Evolutionary conservation across 92 coral and sea anemone species (phyloP).

Genomic region (Scolanthus callimorphus): DNA sequence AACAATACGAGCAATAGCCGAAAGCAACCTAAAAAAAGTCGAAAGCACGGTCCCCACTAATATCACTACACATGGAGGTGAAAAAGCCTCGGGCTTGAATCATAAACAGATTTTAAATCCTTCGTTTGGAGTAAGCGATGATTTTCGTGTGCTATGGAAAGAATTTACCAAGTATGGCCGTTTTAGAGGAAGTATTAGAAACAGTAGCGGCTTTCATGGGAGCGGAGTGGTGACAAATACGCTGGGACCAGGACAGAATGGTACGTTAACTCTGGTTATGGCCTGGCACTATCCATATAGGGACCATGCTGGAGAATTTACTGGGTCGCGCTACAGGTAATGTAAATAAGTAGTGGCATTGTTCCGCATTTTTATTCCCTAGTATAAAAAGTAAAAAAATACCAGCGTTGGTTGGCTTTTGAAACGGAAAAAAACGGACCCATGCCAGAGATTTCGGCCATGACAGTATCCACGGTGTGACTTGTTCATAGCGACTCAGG

Average conservation of each 20-base stretch:
- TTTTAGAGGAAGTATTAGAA: slow-evolving; percentile 27
- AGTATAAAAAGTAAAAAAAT: background rate
- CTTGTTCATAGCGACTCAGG: too few relatives aligned
- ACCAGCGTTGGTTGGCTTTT: too few relatives aligned
- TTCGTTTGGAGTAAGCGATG: slow-evolving; percentile 67
- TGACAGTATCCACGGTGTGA: too few relatives aligned
- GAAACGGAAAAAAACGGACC: too few relatives aligned
- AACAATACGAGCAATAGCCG: slow-evolving; percentile 56
- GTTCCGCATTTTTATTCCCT: slow-evolving; percentile 1
- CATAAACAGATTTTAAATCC: slow-evolving; percentile 24
- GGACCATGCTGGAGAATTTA: slow-evolving; percentile 71
- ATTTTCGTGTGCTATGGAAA: slow-evolving; percentile 62
- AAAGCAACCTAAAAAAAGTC: background rate
- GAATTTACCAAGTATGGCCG: slow-evolving; percentile 53
- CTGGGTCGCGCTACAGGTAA: slow-evolving; percentile 81
- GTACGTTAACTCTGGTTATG: slow-evolving; percentile 68
- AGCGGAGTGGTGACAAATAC: slow-evolving; percentile 61
- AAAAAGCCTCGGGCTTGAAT: background rate
- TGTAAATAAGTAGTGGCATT: background rate
- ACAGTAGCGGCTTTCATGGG: slow-evolving; percentile 71
- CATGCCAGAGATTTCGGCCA: too few relatives aligned
- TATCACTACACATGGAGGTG: too few relatives aligned
- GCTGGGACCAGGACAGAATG: slow-evolving; percentile 72
- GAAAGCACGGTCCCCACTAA: background rate
- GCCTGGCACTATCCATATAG: slow-evolving; percentile 87